phyloP scores from a whole-genome alignment of 2,797 vertebrate genomes.

The Lagocephalus sceleratus region DNA sequence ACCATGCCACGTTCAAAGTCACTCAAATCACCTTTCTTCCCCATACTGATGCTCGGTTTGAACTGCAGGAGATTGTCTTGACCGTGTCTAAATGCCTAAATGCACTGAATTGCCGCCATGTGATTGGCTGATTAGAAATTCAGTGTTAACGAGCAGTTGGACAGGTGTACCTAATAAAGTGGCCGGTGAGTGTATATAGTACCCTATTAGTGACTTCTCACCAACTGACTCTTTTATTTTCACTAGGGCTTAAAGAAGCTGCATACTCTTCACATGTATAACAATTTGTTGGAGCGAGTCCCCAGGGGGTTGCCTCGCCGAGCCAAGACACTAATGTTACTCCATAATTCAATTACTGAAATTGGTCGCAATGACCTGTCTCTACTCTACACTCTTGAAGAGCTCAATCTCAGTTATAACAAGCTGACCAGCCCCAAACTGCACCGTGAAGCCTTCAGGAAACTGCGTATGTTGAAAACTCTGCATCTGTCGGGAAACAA shows the following conservation, averaged over 20 bases:
- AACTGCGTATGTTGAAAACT: conserved; percentile 85
- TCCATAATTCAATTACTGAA: conserved; percentile 89
- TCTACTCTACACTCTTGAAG: conserved; percentile 87
- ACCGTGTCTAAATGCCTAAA: no score
- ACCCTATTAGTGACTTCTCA: not conserved
- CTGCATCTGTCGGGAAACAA: conserved; percentile 91
- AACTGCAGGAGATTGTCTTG: no score
- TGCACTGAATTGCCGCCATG: no score
- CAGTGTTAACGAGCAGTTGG: no score
- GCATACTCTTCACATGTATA: conserved; percentile 96
- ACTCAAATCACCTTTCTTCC: no score
- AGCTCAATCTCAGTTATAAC: conserved; percentile 98
- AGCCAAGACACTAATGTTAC: conserved; percentile 93
- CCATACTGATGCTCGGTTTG: no score
- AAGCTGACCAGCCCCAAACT: conserved; percentile 84
- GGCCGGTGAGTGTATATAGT: no score
- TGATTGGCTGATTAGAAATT: no score
- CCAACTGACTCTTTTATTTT: not conserved
- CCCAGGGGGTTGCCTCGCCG: conserved; percentile 89
- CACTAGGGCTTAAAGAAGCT: conserved; percentile 88
- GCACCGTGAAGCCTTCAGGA: conserved; percentile 92
- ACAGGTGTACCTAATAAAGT: no score
- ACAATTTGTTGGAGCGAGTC: conserved; percentile 90
- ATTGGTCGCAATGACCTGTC: conserved; percentile 90
- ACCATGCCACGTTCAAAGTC: no score